phyloP scores from a whole-genome alignment of 2,888 invertebrate species.

The Pantelozetes paolii region DNA sequence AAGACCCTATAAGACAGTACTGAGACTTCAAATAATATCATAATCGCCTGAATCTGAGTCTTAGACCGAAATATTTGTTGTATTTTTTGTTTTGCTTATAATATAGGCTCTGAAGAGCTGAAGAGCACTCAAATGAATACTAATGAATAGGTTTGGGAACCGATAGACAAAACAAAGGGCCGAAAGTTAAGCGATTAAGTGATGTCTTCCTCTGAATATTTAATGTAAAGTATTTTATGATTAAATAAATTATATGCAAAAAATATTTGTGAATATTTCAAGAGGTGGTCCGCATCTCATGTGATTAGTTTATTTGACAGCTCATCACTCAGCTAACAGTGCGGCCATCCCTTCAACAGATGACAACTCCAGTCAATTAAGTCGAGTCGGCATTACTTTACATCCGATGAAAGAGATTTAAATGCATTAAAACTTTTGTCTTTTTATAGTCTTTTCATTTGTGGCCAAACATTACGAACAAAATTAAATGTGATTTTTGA shows the following conservation, averaged over 20 bases:
- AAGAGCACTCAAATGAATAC: neutral
- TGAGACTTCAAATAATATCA: neutral
- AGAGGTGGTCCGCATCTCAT: constrained; percentile 34
- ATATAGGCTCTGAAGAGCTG: constrained; percentile 8
- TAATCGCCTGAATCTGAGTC: constrained; percentile 16
- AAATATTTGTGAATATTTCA: constrained; percentile 23
- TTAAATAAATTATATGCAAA: constrained; percentile 23
- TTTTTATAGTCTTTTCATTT: neutral
- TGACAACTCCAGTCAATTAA: constrained; percentile 35
- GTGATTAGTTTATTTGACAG: constrained; percentile 38
- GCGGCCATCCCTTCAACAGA: constrained; percentile 36
- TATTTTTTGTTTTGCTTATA: neutral
- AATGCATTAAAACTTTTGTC: constrained; percentile 6
- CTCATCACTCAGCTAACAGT: constrained; percentile 33
- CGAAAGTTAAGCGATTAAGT: constrained; percentile 2
- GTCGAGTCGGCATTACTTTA: constrained; percentile 32
- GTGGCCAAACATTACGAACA: no score
- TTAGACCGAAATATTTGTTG: neutral
- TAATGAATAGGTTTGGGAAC: constrained; percentile 8
- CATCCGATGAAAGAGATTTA: neutral
- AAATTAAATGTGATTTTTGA: no score
- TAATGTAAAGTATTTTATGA: neutral
- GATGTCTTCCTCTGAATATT: constrained; percentile 23
- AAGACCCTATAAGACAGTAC: neutral
- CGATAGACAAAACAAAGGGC: constrained; percentile 9